These are phyloP conservation scores for Athalia rosae DNA, from an alignment of 2,888 invertebrate species.

Conservation along the genomic window DNA sequence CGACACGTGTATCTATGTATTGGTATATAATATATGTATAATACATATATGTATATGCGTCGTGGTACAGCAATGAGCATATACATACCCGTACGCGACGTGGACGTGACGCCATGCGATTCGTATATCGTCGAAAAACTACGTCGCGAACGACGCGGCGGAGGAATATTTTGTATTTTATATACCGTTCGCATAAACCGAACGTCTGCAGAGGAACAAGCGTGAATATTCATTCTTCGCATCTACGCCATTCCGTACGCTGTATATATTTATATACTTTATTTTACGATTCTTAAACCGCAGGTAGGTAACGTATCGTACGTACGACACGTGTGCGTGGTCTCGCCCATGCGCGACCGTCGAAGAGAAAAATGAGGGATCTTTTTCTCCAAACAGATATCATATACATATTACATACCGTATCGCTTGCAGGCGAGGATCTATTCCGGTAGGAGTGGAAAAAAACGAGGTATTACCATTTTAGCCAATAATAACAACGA, in stretches of 20 bases:
- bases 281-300: conserved; percentile 30
- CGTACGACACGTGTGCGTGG: not conserved
- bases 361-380: too few relatives aligned
- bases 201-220: not conserved
- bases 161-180: conserved; percentile 22
- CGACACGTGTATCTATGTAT: too few relatives aligned
- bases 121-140: not conserved
- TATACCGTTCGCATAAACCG: not conserved
- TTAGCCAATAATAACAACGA: too few relatives aligned
- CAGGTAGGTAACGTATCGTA: not conserved
- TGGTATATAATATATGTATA: too few relatives aligned
- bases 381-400: not conserved
- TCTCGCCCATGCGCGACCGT: too few relatives aligned
- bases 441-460: not conserved
- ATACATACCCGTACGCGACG: too few relatives aligned
- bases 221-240: conserved; percentile 33
- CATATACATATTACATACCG: not conserved
- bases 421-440: not conserved
- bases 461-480: too few relatives aligned
- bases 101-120: not conserved
- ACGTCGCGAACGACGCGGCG: not conserved
- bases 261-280: not conserved
- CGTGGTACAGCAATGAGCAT: too few relatives aligned
- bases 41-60: too few relatives aligned
- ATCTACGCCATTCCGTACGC: too few relatives aligned